Percentiles rank a stretch among this genome's conserved stretches.
These are phyloP conservation scores for Eulemur rubriventer DNA, from an alignment of 2,797 vertebrate genomes.

Conservation along the genomic window DNA sequence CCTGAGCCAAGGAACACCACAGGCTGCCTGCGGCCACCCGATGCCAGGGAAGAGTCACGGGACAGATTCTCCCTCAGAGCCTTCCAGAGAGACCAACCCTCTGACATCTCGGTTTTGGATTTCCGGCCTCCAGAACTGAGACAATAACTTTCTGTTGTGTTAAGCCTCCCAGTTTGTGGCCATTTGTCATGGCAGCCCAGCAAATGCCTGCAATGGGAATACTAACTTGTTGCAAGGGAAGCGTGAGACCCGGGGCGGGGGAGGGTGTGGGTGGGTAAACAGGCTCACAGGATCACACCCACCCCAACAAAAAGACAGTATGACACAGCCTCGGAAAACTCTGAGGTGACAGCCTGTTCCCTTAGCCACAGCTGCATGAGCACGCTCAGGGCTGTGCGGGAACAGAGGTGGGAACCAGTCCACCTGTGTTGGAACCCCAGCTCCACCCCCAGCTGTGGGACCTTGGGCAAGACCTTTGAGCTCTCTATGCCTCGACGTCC, in stretches of 20 bases:
- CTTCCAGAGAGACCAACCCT: neutral
- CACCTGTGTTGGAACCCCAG: neutral
- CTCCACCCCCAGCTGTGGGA: neutral
- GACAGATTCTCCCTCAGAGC: neutral
- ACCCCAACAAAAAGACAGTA: neutral
- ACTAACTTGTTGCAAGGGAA: neutral
- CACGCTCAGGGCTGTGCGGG: neutral
- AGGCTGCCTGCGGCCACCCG: neutral
- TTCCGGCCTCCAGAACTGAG: neutral
- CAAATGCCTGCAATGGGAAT: neutral
- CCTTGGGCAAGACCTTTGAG: neutral
- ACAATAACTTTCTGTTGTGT: neutral
- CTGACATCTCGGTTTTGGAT: neutral
- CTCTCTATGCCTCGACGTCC: neutral
- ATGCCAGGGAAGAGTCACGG: neutral
- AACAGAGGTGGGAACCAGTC: neutral
- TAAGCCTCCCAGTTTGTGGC: neutral
- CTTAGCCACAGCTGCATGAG: neutral
- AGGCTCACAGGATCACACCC: too few relatives aligned
- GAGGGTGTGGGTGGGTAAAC: too few relatives aligned
- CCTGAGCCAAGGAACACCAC: neutral
- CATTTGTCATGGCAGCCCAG: neutral
- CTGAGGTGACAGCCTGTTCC: neutral
- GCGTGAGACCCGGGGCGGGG: accelerated
- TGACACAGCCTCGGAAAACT: too few relatives aligned